Evolutionary conservation across 2,888 invertebrate species (phyloP).

Genomic region (Napeogenes sylphis): DNA sequence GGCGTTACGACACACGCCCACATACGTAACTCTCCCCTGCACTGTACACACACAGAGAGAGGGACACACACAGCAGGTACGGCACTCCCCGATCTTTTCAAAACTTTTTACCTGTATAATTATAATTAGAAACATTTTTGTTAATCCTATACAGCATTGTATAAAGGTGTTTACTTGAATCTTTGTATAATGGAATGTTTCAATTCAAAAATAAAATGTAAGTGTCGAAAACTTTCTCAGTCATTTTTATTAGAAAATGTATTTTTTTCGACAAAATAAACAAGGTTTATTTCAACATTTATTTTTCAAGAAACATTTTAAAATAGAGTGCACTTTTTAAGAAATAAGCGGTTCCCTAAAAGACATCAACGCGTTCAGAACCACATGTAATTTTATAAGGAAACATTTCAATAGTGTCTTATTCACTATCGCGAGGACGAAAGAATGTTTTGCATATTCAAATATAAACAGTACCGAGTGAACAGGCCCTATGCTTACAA

Average conservation of each 20-base stretch:
- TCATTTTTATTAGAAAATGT: too few species aligned
- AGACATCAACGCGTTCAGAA: conserved; percentile 49
- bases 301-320: conserved; percentile 1
- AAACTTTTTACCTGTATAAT: conserved; percentile 6
- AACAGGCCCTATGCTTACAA: conserved; percentile 5
- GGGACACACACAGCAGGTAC: conserved; percentile 46
- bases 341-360: conserved; percentile 23
- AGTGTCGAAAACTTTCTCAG: too few species aligned
- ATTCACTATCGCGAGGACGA: neutral
- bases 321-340: neutral
- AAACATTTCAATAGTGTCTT: neutral
- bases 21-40: conserved; percentile 42
- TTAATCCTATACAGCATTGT: too few species aligned
- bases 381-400: neutral
- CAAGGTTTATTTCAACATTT: conserved; percentile 5
- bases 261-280: too few species aligned
- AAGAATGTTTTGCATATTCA: conserved; percentile 21
- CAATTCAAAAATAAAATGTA: too few species aligned
- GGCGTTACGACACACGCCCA: conserved; percentile 68
- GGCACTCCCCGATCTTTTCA: conserved; percentile 48
- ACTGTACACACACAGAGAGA: conserved; percentile 38
- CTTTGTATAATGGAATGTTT: neutral
- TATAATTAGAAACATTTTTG: neutral
- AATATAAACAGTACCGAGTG: conserved; percentile 11
- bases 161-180: too few species aligned